Conservation (phyloP, 2,888 invertebrate genomes). For the Colletes collaris region DNA sequence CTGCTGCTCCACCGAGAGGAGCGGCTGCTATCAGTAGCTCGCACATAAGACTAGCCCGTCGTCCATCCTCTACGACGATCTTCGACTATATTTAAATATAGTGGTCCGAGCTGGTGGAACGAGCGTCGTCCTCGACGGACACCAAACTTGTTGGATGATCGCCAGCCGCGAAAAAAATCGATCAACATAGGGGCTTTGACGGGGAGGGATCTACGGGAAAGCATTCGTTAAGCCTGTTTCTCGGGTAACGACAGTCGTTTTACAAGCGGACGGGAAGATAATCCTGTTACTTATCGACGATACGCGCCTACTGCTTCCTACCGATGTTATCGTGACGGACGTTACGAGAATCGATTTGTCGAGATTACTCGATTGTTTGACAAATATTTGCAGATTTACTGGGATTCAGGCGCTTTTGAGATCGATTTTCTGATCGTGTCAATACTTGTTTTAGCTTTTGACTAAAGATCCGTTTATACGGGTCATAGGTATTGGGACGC, state of each 20-base stretch:
- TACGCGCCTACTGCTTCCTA: background rate
- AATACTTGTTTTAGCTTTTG: too few relatives aligned
- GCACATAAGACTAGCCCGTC: slow-evolving; percentile 57
- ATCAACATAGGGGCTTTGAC: slow-evolving; percentile 46
- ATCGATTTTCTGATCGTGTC: too few relatives aligned
- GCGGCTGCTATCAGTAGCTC: slow-evolving; percentile 57
- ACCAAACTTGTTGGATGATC: slow-evolving; percentile 62
- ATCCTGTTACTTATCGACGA: too few relatives aligned
- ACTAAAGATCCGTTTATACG: too few relatives aligned
- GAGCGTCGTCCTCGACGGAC: slow-evolving; percentile 63
- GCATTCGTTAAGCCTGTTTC: background rate
- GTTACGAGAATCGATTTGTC: background rate
- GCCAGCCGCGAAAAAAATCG: slow-evolving; percentile 61
- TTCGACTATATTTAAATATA: slow-evolving; percentile 71
- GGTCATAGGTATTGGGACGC: too few relatives aligned
- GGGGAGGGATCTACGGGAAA: slow-evolving; percentile 6
- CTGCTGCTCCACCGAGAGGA: slow-evolving; percentile 58
- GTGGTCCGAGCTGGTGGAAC: slow-evolving; percentile 56
- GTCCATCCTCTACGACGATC: slow-evolving; percentile 62
- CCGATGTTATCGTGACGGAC: background rate
- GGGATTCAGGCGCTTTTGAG: too few relatives aligned
- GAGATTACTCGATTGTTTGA: too few relatives aligned
- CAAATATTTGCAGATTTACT: too few relatives aligned
- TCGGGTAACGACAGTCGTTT: background rate
- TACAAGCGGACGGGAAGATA: too few relatives aligned